Base-by-base conservation (phyloP, 2,797 vertebrate genomes). In the Fistularia tabacaria region DNA sequence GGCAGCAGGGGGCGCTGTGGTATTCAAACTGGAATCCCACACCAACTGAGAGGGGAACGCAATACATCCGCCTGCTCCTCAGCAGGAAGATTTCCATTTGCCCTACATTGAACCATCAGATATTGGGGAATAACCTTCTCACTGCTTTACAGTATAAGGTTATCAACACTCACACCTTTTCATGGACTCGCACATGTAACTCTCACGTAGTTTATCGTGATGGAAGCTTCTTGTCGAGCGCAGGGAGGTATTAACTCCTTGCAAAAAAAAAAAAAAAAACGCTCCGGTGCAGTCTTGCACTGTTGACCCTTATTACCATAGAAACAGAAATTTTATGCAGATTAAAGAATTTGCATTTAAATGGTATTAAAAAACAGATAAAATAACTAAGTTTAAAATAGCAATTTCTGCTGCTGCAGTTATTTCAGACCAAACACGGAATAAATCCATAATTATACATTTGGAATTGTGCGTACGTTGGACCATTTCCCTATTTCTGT, bases 301-400 rank as follows among this genome's bases (percentile, higher is more conserved):
- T 62, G 53, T 66, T 76, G 62, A 62, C 69, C 59, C 52, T 70
- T 67, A 75, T 76, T 74, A 63, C 74, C 61, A 81, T 72, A 62
- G 74, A 68, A 76, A 81, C 70, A 61, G 61, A 57, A 62, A 64
- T 76, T 71, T 60, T 62, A 78, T 77, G 71, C 59, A 78, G 73
- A 87, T 80, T 71, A 76, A 42, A 66, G 52, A 76, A 82, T 84
- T 79, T 81, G 57, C 81, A 87, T 88, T 86, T 83, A 85, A 83
- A 85, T 81, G 41, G 71, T 66, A 71, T 69, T 80, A 74, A 66
- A 81, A 54, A 75, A 82, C 57, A 84, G 62, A 82, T 75, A 56
- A 73, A 78, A 69, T 62, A 62, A 43, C 50, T 52, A 38, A 71
- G 53, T 53, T 65, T 72, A 59, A 64, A 83, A 70, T 63, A 13